Conservation (phyloP, 2,113 vertebrate species). For the Perca flavescens region DNA sequence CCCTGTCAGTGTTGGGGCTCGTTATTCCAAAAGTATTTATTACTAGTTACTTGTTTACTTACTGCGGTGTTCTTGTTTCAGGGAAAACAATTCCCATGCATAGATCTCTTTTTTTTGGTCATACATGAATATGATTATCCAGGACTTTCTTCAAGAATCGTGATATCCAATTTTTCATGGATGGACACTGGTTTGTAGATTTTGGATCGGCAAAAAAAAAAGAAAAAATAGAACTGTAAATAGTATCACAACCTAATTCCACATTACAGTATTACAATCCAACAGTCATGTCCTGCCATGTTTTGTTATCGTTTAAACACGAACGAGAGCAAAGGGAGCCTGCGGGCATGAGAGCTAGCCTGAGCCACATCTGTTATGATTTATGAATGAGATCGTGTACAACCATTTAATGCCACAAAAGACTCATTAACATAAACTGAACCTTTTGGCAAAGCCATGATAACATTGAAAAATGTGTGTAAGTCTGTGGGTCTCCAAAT, state of each 20-base stretch:
- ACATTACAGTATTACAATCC: neutral
- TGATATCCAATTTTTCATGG: neutral
- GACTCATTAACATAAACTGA: conserved; percentile 12
- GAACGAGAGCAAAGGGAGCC: conserved; percentile 39
- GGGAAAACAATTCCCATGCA: neutral
- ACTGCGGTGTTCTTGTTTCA: neutral
- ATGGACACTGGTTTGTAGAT: neutral
- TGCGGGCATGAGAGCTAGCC: conserved; percentile 10
- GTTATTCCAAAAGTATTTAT: conserved; percentile 34
- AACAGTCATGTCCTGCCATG: neutral
- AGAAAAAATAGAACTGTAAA: neutral
- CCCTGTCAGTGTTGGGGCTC: conserved; percentile 20
- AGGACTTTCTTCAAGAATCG: neutral
- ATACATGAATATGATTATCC: neutral
- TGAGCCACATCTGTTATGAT: conserved; percentile 39
- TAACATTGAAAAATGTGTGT: neutral
- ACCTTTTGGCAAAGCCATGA: conserved; percentile 7
- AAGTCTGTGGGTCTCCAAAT: neutral
- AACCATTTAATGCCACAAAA: conserved; percentile 11
- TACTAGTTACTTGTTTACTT: neutral
- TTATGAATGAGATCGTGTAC: conserved; percentile 28
- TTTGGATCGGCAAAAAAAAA: neutral
- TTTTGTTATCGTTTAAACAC: neutral
- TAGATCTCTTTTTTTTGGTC: neutral
- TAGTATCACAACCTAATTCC: neutral